Percentiles rank a stretch among this genome's conserved stretches.
Evolutionary conservation across 2,113 vertebrate species (phyloP).

Genomic region (Tringa solitaria): DNA sequence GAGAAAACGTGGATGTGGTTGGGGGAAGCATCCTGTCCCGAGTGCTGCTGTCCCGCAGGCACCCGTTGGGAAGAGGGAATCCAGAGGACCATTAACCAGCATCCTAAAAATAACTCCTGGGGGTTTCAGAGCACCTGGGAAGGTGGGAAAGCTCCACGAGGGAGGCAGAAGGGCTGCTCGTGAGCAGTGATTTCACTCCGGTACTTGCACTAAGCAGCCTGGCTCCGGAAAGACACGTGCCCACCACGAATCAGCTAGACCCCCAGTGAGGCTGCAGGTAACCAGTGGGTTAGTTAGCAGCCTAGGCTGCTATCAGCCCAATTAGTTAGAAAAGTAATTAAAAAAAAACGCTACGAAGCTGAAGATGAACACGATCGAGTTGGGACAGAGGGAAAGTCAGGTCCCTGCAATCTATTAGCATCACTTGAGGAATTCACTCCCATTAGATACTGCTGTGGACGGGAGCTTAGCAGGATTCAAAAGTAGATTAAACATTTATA

Average conservation of each 20-base stretch:
- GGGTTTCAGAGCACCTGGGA: neutral
- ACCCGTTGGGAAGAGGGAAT: neutral
- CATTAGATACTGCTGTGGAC: constrained; percentile 6
- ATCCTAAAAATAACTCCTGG: neutral
- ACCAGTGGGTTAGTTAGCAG: neutral
- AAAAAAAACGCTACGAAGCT: neutral
- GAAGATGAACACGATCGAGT: neutral
- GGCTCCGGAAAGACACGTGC: rapidly evolving
- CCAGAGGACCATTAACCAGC: neutral
- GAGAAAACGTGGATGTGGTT: rapidly evolving
- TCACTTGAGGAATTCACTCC: constrained; percentile 32
- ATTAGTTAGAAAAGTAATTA: neutral
- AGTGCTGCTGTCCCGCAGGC: neutral
- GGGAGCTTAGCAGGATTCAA: constrained; percentile 9
- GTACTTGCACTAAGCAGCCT: rapidly evolving
- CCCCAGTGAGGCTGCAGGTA: neutral
- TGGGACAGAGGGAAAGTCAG: constrained; percentile 27
- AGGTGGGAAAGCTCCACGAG: neutral
- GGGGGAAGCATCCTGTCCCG: neutral
- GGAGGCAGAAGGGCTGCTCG: neutral
- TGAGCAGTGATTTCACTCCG: rapidly evolving
- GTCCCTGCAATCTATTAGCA: constrained; percentile 30
- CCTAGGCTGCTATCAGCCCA: neutral
- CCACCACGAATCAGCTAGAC: neutral
- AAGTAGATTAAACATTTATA: constrained; percentile 63